Base-by-base conservation (phyloP, 2,888 invertebrate species). In the Geophilus truncorum region DNA sequence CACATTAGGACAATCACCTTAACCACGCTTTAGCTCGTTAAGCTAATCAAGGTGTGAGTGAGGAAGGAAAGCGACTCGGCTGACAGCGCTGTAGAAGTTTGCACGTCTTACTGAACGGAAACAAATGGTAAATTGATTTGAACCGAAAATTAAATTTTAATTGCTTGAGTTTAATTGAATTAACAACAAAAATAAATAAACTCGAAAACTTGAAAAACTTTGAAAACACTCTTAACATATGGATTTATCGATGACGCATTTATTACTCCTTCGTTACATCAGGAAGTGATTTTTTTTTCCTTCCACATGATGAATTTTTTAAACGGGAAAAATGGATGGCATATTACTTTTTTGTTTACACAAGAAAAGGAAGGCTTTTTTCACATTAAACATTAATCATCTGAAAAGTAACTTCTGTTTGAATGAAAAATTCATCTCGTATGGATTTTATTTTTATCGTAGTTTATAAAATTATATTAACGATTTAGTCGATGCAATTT, bases 1-100 rank as follows among this genome's bases (percentile, higher is more conserved):
- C 28, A 70, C 70, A 70, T 70, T 70, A 70, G 23, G 70, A 70
- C 70, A 70, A 70, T 70, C 70, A 70, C 70, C 70, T 70, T 70
- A 70, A 70, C 23, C 70, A 70, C 28, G 70, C 70, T 70, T 40
- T 70, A 70, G 70, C 70, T 70, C 70, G 70, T 70, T 70, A 70
- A 28, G 70, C 23, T 70, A 70, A 70, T 70, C 70, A 70, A 23
- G 28, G 70, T 28, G 70, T 28, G 70, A 70, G 70, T 23, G 70
- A 25, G 70, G 70, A 70, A 70, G 70, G 70, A 28, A 70, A 70
- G 70, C 70, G 70, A 70, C 23, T 25, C 70, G 28, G 70, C 70
- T 70, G 70, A 28, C 40, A 40, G 40, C 40, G 40, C 40, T 40
- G 40, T 40, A 12, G 40, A 40, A 40, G 12, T 40, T 70, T 6